These are phyloP conservation scores for Hemibagrus wyckioides DNA, from an alignment of 2,113 vertebrate genomes.

Conservation along the genomic window DNA sequence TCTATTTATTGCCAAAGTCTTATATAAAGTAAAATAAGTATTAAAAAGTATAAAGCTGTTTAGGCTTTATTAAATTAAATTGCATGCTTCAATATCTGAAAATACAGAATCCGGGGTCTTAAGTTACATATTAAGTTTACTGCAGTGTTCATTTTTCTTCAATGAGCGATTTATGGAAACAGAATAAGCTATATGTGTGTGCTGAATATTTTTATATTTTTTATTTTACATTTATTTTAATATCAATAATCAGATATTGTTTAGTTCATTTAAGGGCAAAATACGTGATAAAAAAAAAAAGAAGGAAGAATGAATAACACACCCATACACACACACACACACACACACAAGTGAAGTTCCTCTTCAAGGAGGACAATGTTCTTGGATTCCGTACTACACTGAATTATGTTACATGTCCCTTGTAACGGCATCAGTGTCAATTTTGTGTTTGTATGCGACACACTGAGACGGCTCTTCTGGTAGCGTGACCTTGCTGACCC, in stretches of 20 bases:
- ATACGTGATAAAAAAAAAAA: not conserved
- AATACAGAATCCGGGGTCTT: not conserved
- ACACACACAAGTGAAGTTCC: not conserved
- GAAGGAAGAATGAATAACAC: not conserved
- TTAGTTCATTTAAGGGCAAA: constrained; percentile 25
- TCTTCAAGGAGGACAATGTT: not conserved
- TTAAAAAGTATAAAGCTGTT: not conserved
- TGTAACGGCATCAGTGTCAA: constrained; percentile 2
- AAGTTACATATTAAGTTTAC: not conserved
- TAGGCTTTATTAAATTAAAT: not conserved
- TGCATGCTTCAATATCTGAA: not conserved
- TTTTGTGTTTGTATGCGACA: constrained; percentile 31
- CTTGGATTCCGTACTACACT: not conserved
- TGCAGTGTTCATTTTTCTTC: not conserved
- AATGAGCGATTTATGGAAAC: not conserved
- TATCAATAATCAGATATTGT: not conserved
- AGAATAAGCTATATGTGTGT: too few species aligned
- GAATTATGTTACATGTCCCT: not conserved
- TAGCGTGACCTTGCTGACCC: constrained; percentile 60
- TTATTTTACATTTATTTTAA: too few species aligned
- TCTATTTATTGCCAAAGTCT: not conserved
- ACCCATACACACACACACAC: not conserved
- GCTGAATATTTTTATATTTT: not conserved
- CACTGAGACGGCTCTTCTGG: constrained; percentile 47
- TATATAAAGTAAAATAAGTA: not conserved